Percentiles rank a stretch among this genome's conserved stretches.
phyloP scores from a whole-genome alignment of 2,888 invertebrate genomes.

The Catocala fraxini region DNA sequence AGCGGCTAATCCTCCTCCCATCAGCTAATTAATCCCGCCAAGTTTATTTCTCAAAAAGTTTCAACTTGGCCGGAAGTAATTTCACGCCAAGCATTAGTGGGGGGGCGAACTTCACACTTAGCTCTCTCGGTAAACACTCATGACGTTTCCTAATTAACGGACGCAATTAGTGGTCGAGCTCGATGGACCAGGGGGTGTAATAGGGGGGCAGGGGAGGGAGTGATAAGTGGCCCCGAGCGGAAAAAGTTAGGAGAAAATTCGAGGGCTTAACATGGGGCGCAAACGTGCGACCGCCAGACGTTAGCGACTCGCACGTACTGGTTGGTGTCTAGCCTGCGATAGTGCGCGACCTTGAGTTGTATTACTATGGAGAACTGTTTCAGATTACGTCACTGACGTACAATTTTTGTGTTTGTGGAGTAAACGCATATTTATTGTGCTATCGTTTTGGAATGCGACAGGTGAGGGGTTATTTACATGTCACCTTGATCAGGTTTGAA shows the following conservation, averaged over 20 bases:
- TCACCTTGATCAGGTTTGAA: no score
- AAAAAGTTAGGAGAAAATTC: slow-evolving; percentile 84
- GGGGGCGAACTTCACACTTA: slow-evolving; percentile 85
- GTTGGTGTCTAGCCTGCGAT: slow-evolving; percentile 34
- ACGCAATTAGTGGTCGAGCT: slow-evolving; percentile 86
- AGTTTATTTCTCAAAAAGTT: slow-evolving; percentile 86
- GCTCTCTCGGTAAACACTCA: slow-evolving; percentile 86
- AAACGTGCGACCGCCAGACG: slow-evolving; percentile 67
- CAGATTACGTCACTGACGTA: slow-evolving; percentile 8
- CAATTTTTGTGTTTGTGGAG: no score
- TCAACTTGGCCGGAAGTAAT: slow-evolving; percentile 84
- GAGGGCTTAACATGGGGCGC: slow-evolving; percentile 71
- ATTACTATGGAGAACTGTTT: slow-evolving; percentile 25
- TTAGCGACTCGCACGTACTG: slow-evolving; percentile 38
- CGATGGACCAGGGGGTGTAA: slow-evolving; percentile 76
- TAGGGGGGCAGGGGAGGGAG: slow-evolving; percentile 63
- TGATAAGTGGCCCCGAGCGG: slow-evolving; percentile 82
- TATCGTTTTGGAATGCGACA: no score
- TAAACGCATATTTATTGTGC: no score
- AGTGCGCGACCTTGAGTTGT: slow-evolving; percentile 59
- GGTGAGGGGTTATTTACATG: no score
- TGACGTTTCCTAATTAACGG: slow-evolving; percentile 88
- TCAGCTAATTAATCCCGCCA: slow-evolving; percentile 86
- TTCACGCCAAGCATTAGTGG: slow-evolving; percentile 82
- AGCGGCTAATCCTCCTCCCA: slow-evolving; percentile 82